Evolutionary conservation across 2,888 invertebrate species (phyloP).

Genomic region (Andrena hattorfiana): DNA sequence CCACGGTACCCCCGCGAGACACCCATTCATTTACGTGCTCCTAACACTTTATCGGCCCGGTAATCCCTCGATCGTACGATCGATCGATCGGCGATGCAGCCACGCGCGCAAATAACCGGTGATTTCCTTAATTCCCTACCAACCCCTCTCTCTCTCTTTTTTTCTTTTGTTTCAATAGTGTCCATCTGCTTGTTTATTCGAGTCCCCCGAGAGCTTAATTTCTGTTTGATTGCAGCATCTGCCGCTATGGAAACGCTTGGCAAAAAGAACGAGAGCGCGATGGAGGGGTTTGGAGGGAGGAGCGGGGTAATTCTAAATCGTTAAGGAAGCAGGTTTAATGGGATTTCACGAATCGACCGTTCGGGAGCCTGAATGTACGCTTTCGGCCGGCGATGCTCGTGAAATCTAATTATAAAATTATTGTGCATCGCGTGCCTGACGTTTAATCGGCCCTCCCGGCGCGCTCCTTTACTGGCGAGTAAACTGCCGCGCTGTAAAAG

Average conservation of each 20-base stretch:
- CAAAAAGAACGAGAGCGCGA: conserved; percentile 8
- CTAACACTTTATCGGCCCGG: conserved; percentile 54
- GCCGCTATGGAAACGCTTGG: conserved; percentile 25
- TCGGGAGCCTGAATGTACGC: background rate
- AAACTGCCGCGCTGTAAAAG: background rate
- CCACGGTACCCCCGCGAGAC: conserved; percentile 33
- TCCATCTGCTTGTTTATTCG: conserved; percentile 58
- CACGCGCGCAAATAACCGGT: conserved; percentile 45
- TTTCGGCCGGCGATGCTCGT: background rate
- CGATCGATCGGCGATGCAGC: conserved; percentile 27
- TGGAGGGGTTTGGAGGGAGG: background rate
- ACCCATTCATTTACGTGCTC: conserved; percentile 35
- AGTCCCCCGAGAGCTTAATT: conserved; percentile 39
- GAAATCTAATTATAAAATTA: conserved; percentile 5
- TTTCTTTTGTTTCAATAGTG: conserved; percentile 31
- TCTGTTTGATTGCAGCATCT: conserved; percentile 57
- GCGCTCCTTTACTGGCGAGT: background rate
- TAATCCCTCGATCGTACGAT: conserved; percentile 33
- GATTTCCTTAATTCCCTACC: conserved; percentile 48
- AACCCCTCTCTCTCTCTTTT: background rate
- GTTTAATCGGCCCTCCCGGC: background rate
- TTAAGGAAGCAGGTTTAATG: background rate
- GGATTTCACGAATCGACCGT: background rate
- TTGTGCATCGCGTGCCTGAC: background rate
- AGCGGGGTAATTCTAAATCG: conserved; percentile 1